Base-by-base conservation (phyloP, 2,797 vertebrate genomes). In the Danio choprae region DNA sequence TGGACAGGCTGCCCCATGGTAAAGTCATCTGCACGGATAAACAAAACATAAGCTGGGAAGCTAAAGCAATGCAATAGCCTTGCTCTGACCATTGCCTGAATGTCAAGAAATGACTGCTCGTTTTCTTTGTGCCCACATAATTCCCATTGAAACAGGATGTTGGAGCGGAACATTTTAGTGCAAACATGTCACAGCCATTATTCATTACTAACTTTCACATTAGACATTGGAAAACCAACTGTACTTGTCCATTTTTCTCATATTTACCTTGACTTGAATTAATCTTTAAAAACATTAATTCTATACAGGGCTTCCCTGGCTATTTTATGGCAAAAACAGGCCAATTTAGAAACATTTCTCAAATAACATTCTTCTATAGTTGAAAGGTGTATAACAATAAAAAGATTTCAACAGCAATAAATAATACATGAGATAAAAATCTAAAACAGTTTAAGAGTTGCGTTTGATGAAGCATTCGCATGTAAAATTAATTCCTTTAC, bases 1-100 rank as follows among this genome's bases (percentile, higher is more conserved):
- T 96, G 82, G 98, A 99, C 78, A 98, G 95, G 15, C 92, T 96
- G 58, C 98, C 98, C 98, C 98, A 99, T 3, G 98, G 97, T 74
- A 99, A 88, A 77, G 97, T 99, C 97, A 97, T 97, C 98, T 99
- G 87, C 4, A 86, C 87, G 73, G 2, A 85, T 67, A 75, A 65
- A 78, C 43, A 59, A 60, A 72, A 38, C 40, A 10, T 1, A 65
- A 10, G n/a, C 63, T 16, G 46, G 11, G 59, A 18, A 73, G 13
- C 7, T 16, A 16, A 43, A 58, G 2, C 48, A 10, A 18, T 1
- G n/a, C 9, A 7, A 1, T 40, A 70, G 29, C 11, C 4, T 40
- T 40, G 10, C 29, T 6, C 16, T 13, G 16, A 40, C 16, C 10
- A 40, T 5, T 12, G 29, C 69, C 48, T 53, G 8, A 69, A 51